These are phyloP conservation scores for Synergus gifuensis DNA, from an alignment of 2,888 invertebrate genomes.

Conservation along the genomic window DNA sequence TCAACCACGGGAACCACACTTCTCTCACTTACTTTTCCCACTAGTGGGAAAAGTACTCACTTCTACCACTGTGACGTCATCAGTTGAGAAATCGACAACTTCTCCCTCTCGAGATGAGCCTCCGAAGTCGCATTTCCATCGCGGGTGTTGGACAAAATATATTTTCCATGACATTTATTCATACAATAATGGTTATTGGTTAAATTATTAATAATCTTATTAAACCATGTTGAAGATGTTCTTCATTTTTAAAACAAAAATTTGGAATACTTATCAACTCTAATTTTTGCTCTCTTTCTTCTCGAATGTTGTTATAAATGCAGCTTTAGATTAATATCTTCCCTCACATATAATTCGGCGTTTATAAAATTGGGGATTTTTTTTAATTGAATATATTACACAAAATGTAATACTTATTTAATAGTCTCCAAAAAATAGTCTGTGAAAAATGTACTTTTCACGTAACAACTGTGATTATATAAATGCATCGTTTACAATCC, in stretches of 20 bases:
- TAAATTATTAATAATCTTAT: not conserved
- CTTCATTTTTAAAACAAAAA: not conserved
- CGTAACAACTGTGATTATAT: slow-evolving; percentile 27
- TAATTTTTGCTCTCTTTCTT: slow-evolving; percentile 5
- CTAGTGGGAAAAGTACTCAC: too few species aligned
- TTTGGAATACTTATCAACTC: not conserved
- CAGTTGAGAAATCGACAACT: too few species aligned
- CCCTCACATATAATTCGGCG: not conserved
- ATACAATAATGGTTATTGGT: not conserved
- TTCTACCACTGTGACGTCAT: too few species aligned
- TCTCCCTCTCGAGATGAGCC: too few species aligned
- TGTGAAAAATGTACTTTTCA: slow-evolving; percentile 10
- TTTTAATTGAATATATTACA: slow-evolving; percentile 18
- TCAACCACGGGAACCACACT: too few species aligned
- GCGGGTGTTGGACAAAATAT: too few species aligned
- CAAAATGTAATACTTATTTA: not conserved
- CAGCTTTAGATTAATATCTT: not conserved
- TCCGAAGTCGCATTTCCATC: too few species aligned
- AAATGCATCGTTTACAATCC: slow-evolving; percentile 26
- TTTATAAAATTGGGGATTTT: slow-evolving; percentile 7
- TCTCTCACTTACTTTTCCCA: too few species aligned
- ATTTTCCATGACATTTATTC: not conserved
- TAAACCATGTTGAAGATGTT: not conserved
- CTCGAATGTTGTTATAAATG: not conserved
- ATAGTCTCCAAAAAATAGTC: slow-evolving; percentile 5